phyloP scores from a whole-genome alignment of 2,113 vertebrate genomes.

The Hippolais icterina region DNA sequence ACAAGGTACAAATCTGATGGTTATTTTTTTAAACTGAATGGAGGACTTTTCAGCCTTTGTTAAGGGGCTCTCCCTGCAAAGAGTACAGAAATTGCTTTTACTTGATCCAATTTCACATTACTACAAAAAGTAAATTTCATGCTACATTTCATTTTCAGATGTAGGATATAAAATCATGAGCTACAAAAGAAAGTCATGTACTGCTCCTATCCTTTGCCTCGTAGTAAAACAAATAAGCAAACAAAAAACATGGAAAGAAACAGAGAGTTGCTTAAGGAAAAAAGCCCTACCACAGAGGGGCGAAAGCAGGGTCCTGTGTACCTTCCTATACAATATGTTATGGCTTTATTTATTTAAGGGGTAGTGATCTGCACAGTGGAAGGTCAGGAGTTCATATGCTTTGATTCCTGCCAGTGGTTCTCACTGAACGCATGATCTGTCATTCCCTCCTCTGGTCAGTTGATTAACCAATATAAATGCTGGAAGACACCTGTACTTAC shows the following conservation, averaged over 20 bases:
- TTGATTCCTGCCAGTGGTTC: not conserved
- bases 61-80: not conserved
- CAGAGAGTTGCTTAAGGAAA: not conserved
- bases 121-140: constrained; percentile 40
- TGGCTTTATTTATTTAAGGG: not conserved
- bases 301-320: not conserved
- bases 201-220: not conserved
- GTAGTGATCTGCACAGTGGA: not conserved
- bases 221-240: not conserved
- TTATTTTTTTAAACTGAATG: not conserved
- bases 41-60: not conserved
- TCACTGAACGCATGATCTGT: not conserved
- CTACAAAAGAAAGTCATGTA: not conserved
- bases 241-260: not conserved
- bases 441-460: not conserved
- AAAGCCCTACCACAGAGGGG: not conserved
- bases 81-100: constrained; percentile 4
- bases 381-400: not conserved
- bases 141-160: constrained; percentile 37
- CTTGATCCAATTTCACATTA: constrained; percentile 48
- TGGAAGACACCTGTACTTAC: not conserved
- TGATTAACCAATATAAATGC: not conserved
- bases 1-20: not conserved
- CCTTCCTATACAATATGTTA: not conserved
- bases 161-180: not conserved